Base-by-base conservation (phyloP, 2,888 invertebrate genomes). In the Drosophila austrosaltans region DNA sequence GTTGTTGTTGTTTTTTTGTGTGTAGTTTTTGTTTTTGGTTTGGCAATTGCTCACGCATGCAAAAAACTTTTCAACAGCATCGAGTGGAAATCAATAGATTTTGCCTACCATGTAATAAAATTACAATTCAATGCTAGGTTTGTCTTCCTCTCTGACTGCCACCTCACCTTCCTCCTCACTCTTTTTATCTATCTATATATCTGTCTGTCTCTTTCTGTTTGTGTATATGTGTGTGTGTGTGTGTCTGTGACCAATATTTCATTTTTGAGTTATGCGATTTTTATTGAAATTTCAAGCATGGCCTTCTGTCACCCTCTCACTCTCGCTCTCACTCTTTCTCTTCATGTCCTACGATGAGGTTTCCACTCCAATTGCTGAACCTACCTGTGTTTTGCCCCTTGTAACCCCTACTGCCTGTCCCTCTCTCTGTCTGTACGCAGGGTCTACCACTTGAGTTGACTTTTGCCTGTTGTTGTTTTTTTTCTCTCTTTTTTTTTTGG, bases 251-350 rank as follows among this genome's bases (percentile, higher is more conserved):
- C 75, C 76, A 76, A 82, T 89, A 87, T 85, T 85, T 88, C 87
- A 88, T 89, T 82, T 79, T 82, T 87, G 79, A 90, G 79, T 87
- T 85, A 87, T 87, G 87, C 77, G 78, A 82, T 73, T 85, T 87
- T 85, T 87, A 87, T 84, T 87, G 82, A 84, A 87, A 87, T 83
- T 87, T 87, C 66, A 76, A 76, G 76, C 75, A 66, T 77, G 60
- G 78, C 36, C 36, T 36, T 36, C 36, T 36, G 36, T 36, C 36
- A 36, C 36, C 36, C 30, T 30, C 30, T 6, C 20, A 7, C 40
- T 40, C 40, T 16, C 16, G 4, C 25, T 12, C 22, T 10, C 22
- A 1, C 25, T 48, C 48, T 48, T 10, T 72, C 78, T 25, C 57
- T 57, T 73, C 69, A 75, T 81, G 87, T 77, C 82, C 73, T 53